Evolutionary conservation across 1,140 invertebrate genomes (phyloP).

Genomic region (Bombus balteatus): DNA sequence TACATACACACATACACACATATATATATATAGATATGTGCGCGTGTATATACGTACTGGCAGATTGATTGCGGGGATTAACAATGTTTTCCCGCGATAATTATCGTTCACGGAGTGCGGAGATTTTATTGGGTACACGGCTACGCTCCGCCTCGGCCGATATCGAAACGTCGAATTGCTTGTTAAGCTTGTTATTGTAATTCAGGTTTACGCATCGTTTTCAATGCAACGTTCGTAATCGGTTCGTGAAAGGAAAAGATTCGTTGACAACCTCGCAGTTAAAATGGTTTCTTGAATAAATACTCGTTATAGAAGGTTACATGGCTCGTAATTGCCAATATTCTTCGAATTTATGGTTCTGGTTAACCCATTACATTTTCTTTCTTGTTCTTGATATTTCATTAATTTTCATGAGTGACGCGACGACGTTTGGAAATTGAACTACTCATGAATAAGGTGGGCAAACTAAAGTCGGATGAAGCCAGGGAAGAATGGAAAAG

Average conservation of each 20-base stretch:
- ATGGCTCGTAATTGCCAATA: neutral
- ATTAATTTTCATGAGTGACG: neutral
- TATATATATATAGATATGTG: neutral
- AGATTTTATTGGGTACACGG: conserved; percentile 47
- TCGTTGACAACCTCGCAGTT: neutral
- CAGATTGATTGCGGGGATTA: conserved; percentile 53
- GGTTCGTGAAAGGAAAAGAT: neutral
- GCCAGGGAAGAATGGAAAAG: too few relatives aligned
- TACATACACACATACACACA: fast-evolving
- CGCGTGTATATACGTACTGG: neutral
- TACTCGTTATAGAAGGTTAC: neutral
- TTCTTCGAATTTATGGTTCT: neutral
- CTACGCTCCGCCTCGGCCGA: conserved; percentile 27
- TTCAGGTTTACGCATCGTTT: conserved; percentile 26
- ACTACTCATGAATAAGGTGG: neutral
- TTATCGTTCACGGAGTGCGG: conserved; percentile 46
- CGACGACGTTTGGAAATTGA: conserved; percentile 2
- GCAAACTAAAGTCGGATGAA: neutral
- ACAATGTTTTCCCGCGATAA: conserved; percentile 53
- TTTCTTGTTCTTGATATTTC: neutral
- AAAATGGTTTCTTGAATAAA: neutral
- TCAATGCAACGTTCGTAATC: neutral
- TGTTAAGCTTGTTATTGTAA: conserved; percentile 52
- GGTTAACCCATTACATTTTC: neutral
- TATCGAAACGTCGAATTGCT: conserved; percentile 51